Percentiles rank a stretch among this genome's conserved stretches.
phyloP scores from a whole-genome alignment of 2,797 vertebrate species.

The Phrynocephalus vlangalii region DNA sequence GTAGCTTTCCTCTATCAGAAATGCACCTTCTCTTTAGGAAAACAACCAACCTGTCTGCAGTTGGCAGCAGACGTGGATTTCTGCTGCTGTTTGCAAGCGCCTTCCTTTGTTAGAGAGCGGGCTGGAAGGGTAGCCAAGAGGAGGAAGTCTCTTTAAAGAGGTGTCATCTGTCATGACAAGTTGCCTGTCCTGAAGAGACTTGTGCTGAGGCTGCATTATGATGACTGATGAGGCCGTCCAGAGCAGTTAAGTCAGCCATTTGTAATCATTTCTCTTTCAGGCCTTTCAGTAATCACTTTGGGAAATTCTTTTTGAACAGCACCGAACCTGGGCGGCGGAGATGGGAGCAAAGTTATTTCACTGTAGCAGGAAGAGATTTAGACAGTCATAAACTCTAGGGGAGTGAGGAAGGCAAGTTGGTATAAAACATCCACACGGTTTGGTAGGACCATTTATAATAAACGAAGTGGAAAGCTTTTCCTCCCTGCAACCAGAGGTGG shows the following conservation, averaged over 20 bases:
- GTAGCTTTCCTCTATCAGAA: not conserved
- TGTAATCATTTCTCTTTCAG: slow-evolving; percentile 74
- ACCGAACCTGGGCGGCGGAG: slow-evolving; percentile 17
- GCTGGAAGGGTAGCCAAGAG: slow-evolving; percentile 42
- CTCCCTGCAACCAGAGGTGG: not conserved
- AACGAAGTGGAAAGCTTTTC: not conserved
- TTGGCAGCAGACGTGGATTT: slow-evolving; percentile 42
- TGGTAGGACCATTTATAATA: slow-evolving; percentile 39
- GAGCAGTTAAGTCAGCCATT: slow-evolving; percentile 72
- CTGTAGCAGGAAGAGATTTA: slow-evolving; percentile 56
- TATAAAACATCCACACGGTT: slow-evolving; percentile 37
- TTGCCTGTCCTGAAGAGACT: slow-evolving; percentile 66
- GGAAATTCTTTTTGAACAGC: slow-evolving; percentile 66
- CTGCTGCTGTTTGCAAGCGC: slow-evolving; percentile 48
- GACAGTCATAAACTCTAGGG: slow-evolving; percentile 23
- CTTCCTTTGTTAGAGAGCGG: slow-evolving; percentile 51
- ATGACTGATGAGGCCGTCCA: slow-evolving; percentile 71
- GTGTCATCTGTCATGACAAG: slow-evolving; percentile 71
- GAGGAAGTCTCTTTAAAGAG: slow-evolving; percentile 55
- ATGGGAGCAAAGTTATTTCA: slow-evolving; percentile 45
- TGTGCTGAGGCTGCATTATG: slow-evolving; percentile 62
- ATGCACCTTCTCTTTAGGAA: slow-evolving; percentile 9
- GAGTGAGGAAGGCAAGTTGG: not conserved
- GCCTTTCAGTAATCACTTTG: slow-evolving; percentile 64
- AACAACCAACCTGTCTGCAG: slow-evolving; percentile 15